Base-by-base conservation (phyloP, 2,888 invertebrate species). In the Brachyptera putata region DNA sequence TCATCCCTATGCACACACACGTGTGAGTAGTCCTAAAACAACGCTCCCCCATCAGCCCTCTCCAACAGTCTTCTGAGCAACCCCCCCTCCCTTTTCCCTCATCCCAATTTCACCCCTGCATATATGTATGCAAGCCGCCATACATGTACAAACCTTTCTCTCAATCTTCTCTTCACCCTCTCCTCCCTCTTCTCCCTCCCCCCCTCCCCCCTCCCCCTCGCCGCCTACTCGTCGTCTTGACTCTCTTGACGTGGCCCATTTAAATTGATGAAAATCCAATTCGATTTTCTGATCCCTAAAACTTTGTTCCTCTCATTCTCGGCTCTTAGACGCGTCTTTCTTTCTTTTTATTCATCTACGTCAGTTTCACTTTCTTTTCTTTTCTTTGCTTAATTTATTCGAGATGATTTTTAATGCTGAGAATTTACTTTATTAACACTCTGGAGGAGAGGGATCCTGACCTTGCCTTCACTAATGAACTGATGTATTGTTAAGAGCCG, bases 181-280 rank as follows among this genome's bases (percentile, higher is more conserved):
- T n/a, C n/a, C 39, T 25, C 22, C 5, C 48, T 34, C 49, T 30
- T 30, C 11, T 11, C 24, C 26, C 53, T 26, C 11, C 26, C 39
- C 50, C 18, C 5, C 26, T 14, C 4, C 24, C 58, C 59, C 26
- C 57, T 11, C 57, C 16, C 16, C 25, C 22, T 14, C 24, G 18
- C 24, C n/a, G 13, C 49, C 13, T 25, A 13, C 11, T 39, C 14
- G 3, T 39, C 39, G n/a, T 39, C 39, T 39, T n/a, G 3, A 7
- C 24, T 24, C 57, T 48, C 43, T 30, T 21, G 50, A 58, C 49
- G 34, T 43, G 34, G 41, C 60, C 36, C 60, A 60, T 57, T 62
- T 57, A 62, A 50, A 59, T 43, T 62, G 62, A 62, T 62, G 62
- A 62, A 62, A 62, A 62, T 57, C 57, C 59, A 60, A 62, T 57